Conservation (phyloP, 2,113 vertebrate species). For the Bubo bubo region DNA sequence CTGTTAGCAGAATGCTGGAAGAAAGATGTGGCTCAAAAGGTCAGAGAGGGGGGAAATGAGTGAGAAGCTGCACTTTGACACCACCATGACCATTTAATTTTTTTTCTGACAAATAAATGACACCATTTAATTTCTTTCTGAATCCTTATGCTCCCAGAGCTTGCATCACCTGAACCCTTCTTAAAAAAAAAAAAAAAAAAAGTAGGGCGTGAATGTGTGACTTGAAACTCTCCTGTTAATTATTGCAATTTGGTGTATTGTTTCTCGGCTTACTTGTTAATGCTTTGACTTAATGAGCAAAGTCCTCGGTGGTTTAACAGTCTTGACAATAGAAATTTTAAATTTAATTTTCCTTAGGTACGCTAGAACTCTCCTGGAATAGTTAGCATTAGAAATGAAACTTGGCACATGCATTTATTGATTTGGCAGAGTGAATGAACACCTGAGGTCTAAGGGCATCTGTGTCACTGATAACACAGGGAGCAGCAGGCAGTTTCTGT, state of each 20-base stretch:
- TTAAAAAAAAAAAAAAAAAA: not conserved
- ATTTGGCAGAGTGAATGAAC: not conserved
- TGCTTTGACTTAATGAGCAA: constrained; percentile 29
- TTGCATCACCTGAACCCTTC: constrained; percentile 13
- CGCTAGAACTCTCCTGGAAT: not conserved
- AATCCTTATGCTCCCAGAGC: not conserved
- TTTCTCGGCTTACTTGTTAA: constrained; percentile 15
- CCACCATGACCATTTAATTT: not conserved
- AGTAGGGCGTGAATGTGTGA: not conserved
- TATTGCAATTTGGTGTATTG: constrained; percentile 38
- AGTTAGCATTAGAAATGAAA: not conserved
- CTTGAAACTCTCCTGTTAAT: constrained; percentile 49
- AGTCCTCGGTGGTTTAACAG: constrained; percentile 49
- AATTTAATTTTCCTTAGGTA: not conserved
- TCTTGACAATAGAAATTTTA: not conserved
- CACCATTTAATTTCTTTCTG: not conserved
- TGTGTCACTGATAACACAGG: not conserved
- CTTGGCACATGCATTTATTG: not conserved
- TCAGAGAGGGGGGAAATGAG: not conserved
- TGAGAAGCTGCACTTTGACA: not conserved
- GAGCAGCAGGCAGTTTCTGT: not conserved
- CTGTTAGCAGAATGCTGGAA: not conserved
- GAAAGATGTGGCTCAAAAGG: not conserved
- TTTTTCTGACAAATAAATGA: not conserved
- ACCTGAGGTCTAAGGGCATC: not conserved